A percentile compares a stretch with the other conserved stretches of the same genome.
Conservation (phyloP, 2,113 vertebrate species). For the Myxocyprinus asiaticus region DNA sequence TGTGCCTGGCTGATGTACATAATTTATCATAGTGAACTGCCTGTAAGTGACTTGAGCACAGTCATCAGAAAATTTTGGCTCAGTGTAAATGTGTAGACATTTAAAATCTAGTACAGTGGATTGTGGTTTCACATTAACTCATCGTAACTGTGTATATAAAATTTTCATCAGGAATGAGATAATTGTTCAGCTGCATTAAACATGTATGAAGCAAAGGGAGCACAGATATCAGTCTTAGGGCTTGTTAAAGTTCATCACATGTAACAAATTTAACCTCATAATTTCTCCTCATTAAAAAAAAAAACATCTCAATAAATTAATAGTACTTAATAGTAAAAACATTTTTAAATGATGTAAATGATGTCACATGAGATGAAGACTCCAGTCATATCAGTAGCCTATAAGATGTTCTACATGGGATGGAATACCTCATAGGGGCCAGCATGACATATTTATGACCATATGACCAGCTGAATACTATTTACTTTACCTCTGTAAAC, state of each 20-base stretch:
- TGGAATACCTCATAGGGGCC: no score
- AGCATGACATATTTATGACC: no score
- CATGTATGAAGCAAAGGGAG: constrained; percentile 1
- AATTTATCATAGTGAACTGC: constrained; percentile 18
- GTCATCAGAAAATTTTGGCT: constrained; percentile 24
- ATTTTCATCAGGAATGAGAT: constrained; percentile 31
- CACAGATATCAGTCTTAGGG: neutral
- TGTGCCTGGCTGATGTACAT: constrained; percentile 14
- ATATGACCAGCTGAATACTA: no score
- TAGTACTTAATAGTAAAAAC: no score
- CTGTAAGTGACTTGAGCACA: neutral
- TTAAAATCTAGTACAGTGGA: neutral
- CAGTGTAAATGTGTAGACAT: constrained; percentile 29
- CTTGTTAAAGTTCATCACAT: constrained; percentile 19
- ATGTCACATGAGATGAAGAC: no score
- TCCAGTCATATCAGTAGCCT: no score
- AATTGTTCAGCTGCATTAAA: constrained; percentile 41
- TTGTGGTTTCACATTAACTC: constrained; percentile 2
- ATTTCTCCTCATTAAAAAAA: no score
- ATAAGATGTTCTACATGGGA: no score
- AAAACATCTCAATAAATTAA: no score
- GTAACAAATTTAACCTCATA: neutral
- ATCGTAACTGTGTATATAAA: constrained; percentile 7
- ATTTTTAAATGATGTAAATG: no score
- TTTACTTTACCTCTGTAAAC: no score